A percentile compares a stretch with the other conserved stretches of the same genome.
Evolutionary conservation across 2,797 vertebrate genomes (phyloP).

Genomic region (Karalla daura): DNA sequence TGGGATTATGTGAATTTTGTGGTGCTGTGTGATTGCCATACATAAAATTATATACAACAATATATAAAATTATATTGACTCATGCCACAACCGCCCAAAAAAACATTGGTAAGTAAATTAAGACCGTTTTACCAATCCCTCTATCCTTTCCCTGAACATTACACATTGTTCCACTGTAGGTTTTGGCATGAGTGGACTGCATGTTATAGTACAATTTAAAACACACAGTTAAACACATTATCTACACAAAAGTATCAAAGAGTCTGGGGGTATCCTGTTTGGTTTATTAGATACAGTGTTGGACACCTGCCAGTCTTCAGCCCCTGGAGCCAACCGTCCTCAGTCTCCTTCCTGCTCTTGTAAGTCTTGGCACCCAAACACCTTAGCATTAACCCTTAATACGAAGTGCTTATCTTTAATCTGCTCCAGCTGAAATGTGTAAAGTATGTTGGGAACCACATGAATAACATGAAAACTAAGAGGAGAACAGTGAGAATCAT

Average conservation of each 20-base stretch:
- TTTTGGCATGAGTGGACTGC: background rate
- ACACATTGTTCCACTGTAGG: background rate
- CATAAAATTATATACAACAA: background rate
- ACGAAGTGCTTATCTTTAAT: conserved; percentile 55
- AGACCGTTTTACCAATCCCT: background rate
- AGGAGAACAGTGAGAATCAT: conserved; percentile 8
- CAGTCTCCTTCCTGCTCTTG: conserved; percentile 44
- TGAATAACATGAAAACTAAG: conserved; percentile 28
- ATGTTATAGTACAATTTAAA: background rate
- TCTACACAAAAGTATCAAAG: conserved; percentile 36
- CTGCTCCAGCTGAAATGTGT: conserved; percentile 45
- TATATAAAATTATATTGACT: too few species aligned
- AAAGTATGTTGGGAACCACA: conserved; percentile 22
- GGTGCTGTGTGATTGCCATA: background rate
- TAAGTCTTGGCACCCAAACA: conserved; percentile 35
- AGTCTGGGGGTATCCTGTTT: conserved; percentile 39
- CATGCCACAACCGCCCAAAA: too few species aligned
- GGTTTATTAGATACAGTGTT: conserved; percentile 55
- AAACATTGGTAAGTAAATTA: conserved; percentile 15
- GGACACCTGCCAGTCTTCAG: conserved; percentile 46
- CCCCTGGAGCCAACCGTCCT: conserved; percentile 40
- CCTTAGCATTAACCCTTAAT: conserved; percentile 40
- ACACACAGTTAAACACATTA: background rate
- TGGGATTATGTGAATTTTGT: background rate
- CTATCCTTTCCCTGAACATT: background rate